Conservation (phyloP, 2,888 invertebrate species). For the Drosophila anomelani region DNA sequence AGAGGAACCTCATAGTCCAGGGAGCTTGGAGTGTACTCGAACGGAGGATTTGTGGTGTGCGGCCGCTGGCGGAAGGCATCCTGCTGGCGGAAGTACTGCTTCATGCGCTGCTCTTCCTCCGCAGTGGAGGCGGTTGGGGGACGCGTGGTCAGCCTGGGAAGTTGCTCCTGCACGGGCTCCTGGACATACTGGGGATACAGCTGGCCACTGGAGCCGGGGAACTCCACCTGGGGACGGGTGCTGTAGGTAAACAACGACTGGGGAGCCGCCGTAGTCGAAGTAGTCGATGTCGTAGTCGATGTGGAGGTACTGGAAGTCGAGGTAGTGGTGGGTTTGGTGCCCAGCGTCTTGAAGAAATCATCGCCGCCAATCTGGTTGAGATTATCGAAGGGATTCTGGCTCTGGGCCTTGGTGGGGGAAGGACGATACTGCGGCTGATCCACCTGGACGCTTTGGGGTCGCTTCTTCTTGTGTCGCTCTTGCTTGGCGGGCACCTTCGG, state of each 20-base stretch:
- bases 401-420: conserved; percentile 60
- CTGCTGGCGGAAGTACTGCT: conserved; percentile 84
- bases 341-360: conserved; percentile 79
- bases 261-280: conserved; percentile 81
- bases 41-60: conserved; percentile 71
- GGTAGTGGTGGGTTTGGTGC: conserved; percentile 54
- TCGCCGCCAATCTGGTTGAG: conserved; percentile 83
- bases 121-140: conserved; percentile 67
- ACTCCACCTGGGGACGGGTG: conserved; percentile 79
- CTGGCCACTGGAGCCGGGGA: conserved; percentile 80
- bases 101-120: conserved; percentile 83
- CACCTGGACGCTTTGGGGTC: conserved; percentile 73
- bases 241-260: conserved; percentile 78
- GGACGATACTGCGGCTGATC: conserved; percentile 73
- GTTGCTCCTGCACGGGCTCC: conserved; percentile 52
- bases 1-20: conserved; percentile 71
- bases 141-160: conserved; percentile 74
- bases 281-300: conserved; percentile 85
- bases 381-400: conserved; percentile 78
- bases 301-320: conserved; percentile 84
- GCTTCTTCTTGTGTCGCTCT: conserved; percentile 82
- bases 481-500: conserved; percentile 80
- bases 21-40: conserved; percentile 81
- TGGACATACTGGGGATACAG: conserved; percentile 76
- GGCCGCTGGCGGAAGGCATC: conserved; percentile 83